Evolutionary conservation across 2,888 invertebrate genomes (phyloP).

Genomic region (Ellobium chinense): DNA sequence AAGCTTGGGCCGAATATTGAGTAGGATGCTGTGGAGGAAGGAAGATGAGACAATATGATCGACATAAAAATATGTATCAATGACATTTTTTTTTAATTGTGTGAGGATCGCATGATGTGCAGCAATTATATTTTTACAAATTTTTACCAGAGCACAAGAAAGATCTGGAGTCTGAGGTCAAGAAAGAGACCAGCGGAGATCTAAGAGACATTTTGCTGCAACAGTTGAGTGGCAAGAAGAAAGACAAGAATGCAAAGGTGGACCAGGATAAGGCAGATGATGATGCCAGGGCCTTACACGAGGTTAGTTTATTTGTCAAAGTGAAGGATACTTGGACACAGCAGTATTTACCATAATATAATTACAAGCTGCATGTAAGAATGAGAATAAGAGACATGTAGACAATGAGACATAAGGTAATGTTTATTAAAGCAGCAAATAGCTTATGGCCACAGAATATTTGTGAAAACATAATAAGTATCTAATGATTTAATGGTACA

Average conservation of each 20-base stretch:
- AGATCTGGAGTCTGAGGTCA: slow-evolving; percentile 21
- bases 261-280: slow-evolving; percentile 65
- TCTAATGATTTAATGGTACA: too few species aligned
- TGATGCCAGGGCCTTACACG: slow-evolving; percentile 67
- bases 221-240: slow-evolving; percentile 56
- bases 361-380: too few species aligned
- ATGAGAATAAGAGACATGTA: too few species aligned
- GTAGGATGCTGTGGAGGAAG: too few species aligned
- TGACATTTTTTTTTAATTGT: not conserved
- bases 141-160: slow-evolving; percentile 23
- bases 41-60: not conserved
- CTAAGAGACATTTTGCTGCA: slow-evolving; percentile 63
- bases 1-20: too few species aligned
- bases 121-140: not conserved
- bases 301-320: slow-evolving; percentile 58
- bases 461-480: too few species aligned
- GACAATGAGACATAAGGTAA: too few species aligned
- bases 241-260: slow-evolving; percentile 59
- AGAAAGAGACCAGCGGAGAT: slow-evolving; percentile 60
- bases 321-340: too few species aligned
- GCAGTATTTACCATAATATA: too few species aligned
- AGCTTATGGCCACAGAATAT: too few species aligned
- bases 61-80: too few species aligned
- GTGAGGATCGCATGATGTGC: not conserved
- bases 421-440: too few species aligned